These are phyloP conservation scores for Steromphala cineraria DNA, from an alignment of 2,888 invertebrate species.

Conservation along the genomic window DNA sequence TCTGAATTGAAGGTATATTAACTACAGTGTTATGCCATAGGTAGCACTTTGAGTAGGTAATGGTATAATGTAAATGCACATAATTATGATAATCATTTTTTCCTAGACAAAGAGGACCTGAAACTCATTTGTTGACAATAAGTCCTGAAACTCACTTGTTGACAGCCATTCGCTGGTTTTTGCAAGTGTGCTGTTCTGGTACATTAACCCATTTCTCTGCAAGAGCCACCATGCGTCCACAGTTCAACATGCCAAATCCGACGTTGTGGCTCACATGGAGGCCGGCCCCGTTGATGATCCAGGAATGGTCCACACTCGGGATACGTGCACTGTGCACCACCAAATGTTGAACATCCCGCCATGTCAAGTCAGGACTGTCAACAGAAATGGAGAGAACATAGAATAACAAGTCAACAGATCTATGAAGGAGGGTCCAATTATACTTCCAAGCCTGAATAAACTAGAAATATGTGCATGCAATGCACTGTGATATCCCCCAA, in stretches of 20 bases:
- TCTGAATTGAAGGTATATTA: no score
- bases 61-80: no score
- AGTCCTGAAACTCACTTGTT: not conserved
- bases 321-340: constrained; percentile 68
- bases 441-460: no score
- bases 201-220: constrained; percentile 70
- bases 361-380: constrained; percentile 68
- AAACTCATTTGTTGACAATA: not conserved
- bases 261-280: constrained; percentile 69
- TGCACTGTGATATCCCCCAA: no score
- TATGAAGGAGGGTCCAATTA: no score
- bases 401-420: no score
- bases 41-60: no score
- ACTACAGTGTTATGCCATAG: no score
- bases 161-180: constrained; percentile 19
- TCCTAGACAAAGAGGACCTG: no score
- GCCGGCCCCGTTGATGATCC: constrained; percentile 72
- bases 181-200: constrained; percentile 73
- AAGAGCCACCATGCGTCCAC: constrained; percentile 69
- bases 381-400: not conserved
- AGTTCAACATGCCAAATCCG: constrained; percentile 74
- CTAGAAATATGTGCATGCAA: no score
- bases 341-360: constrained; percentile 74
- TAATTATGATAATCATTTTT: no score
- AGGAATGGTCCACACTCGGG: constrained; percentile 77